Conservation (phyloP, 2,113 vertebrate genomes). For the human region DNA sequence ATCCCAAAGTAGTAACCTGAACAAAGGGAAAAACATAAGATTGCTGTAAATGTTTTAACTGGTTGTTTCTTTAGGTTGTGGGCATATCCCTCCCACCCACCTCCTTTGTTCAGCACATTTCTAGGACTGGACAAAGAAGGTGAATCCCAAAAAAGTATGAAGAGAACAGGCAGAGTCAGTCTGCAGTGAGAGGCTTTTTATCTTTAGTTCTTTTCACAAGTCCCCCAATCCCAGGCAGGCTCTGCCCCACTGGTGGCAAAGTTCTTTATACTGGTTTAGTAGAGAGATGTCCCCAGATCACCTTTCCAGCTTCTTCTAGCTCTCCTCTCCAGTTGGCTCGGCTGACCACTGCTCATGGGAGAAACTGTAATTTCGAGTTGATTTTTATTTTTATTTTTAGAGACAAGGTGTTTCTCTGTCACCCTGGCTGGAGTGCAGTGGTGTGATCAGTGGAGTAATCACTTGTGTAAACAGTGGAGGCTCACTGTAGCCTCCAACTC, state of each 20-base stretch:
- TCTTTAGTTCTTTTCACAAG: background rate
- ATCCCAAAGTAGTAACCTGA: constrained; percentile 97
- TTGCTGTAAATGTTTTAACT: background rate
- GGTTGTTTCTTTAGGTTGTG: background rate
- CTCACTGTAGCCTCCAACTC: too few relatives aligned
- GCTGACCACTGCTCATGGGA: background rate
- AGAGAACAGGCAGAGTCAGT: background rate
- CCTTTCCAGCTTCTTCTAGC: background rate
- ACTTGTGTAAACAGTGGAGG: too few relatives aligned
- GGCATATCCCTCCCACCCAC: background rate
- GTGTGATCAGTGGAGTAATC: too few relatives aligned
- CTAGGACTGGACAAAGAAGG: background rate
- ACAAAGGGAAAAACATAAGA: background rate
- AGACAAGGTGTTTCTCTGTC: too few relatives aligned
- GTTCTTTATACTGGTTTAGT: background rate
- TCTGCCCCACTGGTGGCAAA: background rate
- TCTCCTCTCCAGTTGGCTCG: background rate
- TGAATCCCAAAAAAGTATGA: background rate
- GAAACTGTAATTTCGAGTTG: background rate
- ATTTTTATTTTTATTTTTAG: background rate
- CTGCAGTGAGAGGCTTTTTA: background rate
- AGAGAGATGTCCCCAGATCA: background rate
- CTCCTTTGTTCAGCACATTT: background rate
- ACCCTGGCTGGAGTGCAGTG: too few relatives aligned
- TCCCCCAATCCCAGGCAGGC: background rate